Conservation (phyloP, 35 echinoderm and acorn worm genomes). For the Ophioderma brevispina region DNA sequence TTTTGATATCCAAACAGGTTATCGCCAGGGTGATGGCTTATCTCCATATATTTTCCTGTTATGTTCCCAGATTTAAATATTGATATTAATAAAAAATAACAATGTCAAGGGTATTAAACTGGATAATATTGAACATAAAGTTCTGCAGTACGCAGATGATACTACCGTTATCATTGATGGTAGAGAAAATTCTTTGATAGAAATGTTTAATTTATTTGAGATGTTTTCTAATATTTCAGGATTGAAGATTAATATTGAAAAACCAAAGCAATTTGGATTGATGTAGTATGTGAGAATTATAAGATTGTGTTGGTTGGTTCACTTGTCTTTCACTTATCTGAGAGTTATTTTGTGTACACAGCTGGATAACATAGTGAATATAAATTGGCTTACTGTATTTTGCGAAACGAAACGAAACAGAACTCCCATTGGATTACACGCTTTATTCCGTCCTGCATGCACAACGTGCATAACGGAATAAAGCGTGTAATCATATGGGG, state of each 20-base stretch:
- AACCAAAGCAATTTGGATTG: slow-evolving; percentile 20
- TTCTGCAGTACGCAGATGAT: slow-evolving; percentile 29
- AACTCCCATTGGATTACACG: too few relatives aligned
- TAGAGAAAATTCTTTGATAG: background rate
- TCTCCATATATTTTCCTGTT: slow-evolving; percentile 5
- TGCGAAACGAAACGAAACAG: too few relatives aligned
- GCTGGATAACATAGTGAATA: too few relatives aligned
- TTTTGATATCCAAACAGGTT: background rate
- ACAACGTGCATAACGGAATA: too few relatives aligned
- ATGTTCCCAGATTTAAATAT: background rate
- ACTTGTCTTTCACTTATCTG: background rate
- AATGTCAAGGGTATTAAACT: background rate
- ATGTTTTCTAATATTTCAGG: slow-evolving; percentile 6
- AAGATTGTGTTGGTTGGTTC: background rate
- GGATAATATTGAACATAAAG: slow-evolving; percentile 6
- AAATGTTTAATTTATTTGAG: background rate
- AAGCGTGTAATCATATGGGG: too few relatives aligned
- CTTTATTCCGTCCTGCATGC: too few relatives aligned
- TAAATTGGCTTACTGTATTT: too few relatives aligned
- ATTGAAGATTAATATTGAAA: background rate
- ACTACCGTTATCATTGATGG: background rate
- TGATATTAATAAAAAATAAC: background rate
- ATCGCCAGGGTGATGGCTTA: background rate
- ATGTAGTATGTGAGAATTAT: background rate
- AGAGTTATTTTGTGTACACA: background rate